Percentiles rank a stretch among this genome's conserved stretches.
These are phyloP conservation scores for Andrena bucephala DNA, from an alignment of 2,888 invertebrate genomes.

Conservation along the genomic window DNA sequence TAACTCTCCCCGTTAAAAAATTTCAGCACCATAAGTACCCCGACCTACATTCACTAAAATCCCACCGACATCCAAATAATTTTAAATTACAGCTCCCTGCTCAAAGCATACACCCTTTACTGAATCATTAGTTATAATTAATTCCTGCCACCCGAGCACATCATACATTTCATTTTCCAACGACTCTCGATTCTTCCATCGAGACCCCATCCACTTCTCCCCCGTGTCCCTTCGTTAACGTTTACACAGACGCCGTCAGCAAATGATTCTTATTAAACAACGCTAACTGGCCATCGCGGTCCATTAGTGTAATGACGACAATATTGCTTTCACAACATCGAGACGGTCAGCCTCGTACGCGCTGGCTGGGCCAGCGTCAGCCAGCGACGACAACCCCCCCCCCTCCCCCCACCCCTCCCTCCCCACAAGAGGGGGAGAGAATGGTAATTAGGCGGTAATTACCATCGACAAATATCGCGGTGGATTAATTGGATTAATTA, in stretches of 20 bases:
- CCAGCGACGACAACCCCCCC: conserved; percentile 52
- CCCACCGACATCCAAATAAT: not conserved
- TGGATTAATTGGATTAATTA: conserved; percentile 77
- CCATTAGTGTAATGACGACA: conserved; percentile 70
- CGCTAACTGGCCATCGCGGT: conserved; percentile 29
- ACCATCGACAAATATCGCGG: conserved; percentile 63
- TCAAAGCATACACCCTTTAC: not conserved
- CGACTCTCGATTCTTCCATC: conserved; percentile 1
- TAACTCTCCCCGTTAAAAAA: too few relatives aligned
- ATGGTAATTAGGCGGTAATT: conserved; percentile 74
- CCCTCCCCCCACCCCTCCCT: not conserved
- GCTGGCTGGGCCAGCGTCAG: conserved; percentile 8
- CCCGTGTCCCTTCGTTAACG: not conserved
- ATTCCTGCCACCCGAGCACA: not conserved
- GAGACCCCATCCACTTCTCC: not conserved
- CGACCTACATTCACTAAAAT: too few relatives aligned
- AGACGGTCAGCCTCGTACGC: conserved; percentile 21
- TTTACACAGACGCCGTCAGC: not conserved
- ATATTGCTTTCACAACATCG: conserved; percentile 62
- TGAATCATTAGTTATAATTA: conserved; percentile 14
- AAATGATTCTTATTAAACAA: conserved; percentile 52
- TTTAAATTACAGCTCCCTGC: not conserved
- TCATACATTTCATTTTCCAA: conserved; percentile 3
- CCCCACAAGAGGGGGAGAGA: conserved; percentile 18
- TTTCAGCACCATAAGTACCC: too few relatives aligned